Conservation (phyloP, 2,888 invertebrate genomes). For the Sclerodermus sp. region DNA sequence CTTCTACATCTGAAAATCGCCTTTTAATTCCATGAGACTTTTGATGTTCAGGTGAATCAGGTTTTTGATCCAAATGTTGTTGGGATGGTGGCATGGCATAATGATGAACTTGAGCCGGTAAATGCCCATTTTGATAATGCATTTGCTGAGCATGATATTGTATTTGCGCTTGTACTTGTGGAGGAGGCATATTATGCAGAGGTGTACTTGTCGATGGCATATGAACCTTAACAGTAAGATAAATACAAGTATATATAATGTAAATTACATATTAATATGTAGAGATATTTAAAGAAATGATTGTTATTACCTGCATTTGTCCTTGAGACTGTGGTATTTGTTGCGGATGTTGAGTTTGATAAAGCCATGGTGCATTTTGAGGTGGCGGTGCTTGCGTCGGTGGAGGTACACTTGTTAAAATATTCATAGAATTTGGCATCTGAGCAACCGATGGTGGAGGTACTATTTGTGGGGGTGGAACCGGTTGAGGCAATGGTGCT, state of each 20-base stretch:
- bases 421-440: constrained; percentile 48
- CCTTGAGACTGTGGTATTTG: constrained; percentile 40
- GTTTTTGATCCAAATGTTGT: constrained; percentile 45
- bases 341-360: constrained; percentile 29
- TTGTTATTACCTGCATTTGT: constrained; percentile 43
- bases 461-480: constrained; percentile 54
- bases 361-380: constrained; percentile 53
- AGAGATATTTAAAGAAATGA: neutral
- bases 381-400: constrained; percentile 48
- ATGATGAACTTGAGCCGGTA: constrained; percentile 50
- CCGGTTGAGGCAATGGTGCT: constrained; percentile 59
- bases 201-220: constrained; percentile 40
- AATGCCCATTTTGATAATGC: constrained; percentile 54
- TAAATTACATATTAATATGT: too few species aligned
- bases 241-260: too few species aligned
- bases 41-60: constrained; percentile 47
- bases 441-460: constrained; percentile 49
- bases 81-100: constrained; percentile 50
- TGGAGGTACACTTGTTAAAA: constrained; percentile 51
- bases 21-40: constrained; percentile 52
- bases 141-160: constrained; percentile 52
- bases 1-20: constrained; percentile 52
- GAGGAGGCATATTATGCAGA: constrained; percentile 43
- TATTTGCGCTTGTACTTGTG: constrained; percentile 49
- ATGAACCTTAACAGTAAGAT: constrained; percentile 25